phyloP scores from a whole-genome alignment of 1,140 invertebrate species.

The Muscidifurax raptorellus region DNA sequence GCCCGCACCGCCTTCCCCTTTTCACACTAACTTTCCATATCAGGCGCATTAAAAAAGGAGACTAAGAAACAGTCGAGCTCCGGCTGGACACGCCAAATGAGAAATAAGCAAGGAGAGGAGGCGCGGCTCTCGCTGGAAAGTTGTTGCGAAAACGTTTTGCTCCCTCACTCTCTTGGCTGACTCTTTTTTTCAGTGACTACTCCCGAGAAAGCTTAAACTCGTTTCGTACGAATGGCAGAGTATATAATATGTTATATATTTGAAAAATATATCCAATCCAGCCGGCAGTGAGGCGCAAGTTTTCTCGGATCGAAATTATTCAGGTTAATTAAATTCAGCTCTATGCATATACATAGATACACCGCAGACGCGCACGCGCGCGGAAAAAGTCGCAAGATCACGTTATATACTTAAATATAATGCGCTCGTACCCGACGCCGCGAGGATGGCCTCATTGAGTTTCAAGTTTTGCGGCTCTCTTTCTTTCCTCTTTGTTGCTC shows the following conservation, averaged over 20 bases:
- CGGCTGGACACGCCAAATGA: background rate
- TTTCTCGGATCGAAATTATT: slow-evolving; percentile 18
- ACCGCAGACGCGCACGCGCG: too few relatives aligned
- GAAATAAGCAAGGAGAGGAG: slow-evolving; percentile 7
- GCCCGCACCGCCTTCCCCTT: slow-evolving; percentile 21
- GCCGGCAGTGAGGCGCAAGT: background rate
- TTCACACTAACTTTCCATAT: slow-evolving; percentile 55
- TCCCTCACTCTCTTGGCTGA: background rate
- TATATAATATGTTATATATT: background rate
- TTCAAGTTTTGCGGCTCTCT: background rate
- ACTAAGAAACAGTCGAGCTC: background rate
- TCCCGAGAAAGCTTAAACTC: background rate
- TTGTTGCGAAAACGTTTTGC: slow-evolving; percentile 2
- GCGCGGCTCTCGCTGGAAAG: background rate
- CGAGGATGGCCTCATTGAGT: slow-evolving; percentile 12
- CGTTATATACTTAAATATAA: slow-evolving; percentile 35
- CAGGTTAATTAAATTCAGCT: slow-evolving; percentile 39
- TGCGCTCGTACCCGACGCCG: background rate
- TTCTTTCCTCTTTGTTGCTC: background rate
- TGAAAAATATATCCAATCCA: background rate
- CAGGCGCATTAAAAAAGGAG: slow-evolving; percentile 30
- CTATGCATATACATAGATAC: too few relatives aligned
- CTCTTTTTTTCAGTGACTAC: background rate
- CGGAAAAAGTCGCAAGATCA: background rate
- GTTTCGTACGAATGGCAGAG: background rate